A percentile compares a stretch with the other conserved stretches of the same genome.
These are phyloP conservation scores for Uloborus diversus DNA, from an alignment of 1,140 invertebrate genomes.

Conservation along the genomic window DNA sequence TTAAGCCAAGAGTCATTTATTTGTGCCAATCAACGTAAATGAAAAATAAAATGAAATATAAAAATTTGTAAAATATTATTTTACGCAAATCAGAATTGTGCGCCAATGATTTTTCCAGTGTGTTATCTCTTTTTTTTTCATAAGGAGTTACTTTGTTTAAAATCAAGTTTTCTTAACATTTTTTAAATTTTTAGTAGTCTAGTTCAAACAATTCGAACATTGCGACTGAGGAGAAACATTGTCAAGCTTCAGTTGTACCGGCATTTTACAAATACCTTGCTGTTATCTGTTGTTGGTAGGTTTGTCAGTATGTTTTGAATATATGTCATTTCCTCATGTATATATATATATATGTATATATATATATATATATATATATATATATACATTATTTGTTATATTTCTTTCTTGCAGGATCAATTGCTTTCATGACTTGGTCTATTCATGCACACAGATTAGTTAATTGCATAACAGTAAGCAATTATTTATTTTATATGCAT, in stretches of 20 bases:
- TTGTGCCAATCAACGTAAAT: no score
- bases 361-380: no score
- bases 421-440: slow-evolving; percentile 92
- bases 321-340: no score
- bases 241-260: slow-evolving; percentile 90
- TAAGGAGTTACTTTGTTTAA: not conserved
- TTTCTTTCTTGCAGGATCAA: slow-evolving; percentile 71
- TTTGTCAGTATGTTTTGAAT: slow-evolving; percentile 37
- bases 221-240: slow-evolving; percentile 82
- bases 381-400: slow-evolving; percentile 46
- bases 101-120: no score
- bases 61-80: no score
- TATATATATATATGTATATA: no score
- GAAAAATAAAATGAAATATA: no score
- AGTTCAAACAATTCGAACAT: slow-evolving; percentile 85
- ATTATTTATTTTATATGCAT: not conserved
- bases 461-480: slow-evolving; percentile 76
- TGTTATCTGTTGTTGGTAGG: slow-evolving; percentile 81
- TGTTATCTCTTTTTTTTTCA: not conserved
- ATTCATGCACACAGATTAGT: slow-evolving; percentile 79
- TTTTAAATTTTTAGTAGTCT: slow-evolving; percentile 74
- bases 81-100: no score
- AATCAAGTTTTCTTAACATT: slow-evolving; percentile 28
- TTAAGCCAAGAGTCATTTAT: no score
- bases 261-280: slow-evolving; percentile 92